A percentile compares a stretch with the other conserved stretches of the same genome.
Conservation (phyloP, 2,888 invertebrate species). For the Coleophora flavipennella region DNA sequence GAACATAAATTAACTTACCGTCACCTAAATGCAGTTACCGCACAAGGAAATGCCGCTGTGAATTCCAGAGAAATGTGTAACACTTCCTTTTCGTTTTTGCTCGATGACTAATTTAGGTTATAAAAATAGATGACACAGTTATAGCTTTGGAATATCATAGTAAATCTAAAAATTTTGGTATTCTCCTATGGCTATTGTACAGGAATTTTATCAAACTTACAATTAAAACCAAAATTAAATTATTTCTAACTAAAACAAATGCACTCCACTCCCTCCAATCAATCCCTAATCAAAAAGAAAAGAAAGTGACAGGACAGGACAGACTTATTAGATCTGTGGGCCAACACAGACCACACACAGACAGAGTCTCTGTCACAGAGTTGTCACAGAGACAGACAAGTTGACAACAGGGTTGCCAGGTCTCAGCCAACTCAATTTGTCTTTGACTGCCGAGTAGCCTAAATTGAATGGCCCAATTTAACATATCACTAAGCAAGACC, state of each 20-base stretch:
- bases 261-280: constrained; percentile 7
- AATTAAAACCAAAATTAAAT: constrained; percentile 5
- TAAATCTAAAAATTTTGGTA: constrained; percentile 4
- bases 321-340: too few relatives aligned
- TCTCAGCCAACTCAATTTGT: too few relatives aligned
- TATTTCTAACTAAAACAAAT: constrained; percentile 7
- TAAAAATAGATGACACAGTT: constrained; percentile 42
- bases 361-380: too few relatives aligned
- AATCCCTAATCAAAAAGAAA: constrained; percentile 1
- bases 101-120: constrained; percentile 55
- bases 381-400: too few relatives aligned
- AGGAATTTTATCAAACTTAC: neutral
- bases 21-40: constrained; percentile 4
- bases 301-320: constrained; percentile 5
- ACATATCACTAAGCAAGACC: too few relatives aligned
- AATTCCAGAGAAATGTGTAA: constrained; percentile 32
- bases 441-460: too few relatives aligned
- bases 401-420: too few relatives aligned
- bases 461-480: too few relatives aligned
- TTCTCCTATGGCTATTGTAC: constrained; percentile 2
- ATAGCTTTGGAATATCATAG: constrained; percentile 5
- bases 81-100: constrained; percentile 39
- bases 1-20: constrained; percentile 3
- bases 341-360: too few relatives aligned
- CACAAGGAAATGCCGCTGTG: constrained; percentile 15